Percentiles rank a stretch among this genome's conserved stretches.
These are phyloP conservation scores for Opisthograptis luteolata DNA, from an alignment of 2,888 invertebrate species.

Conservation along the genomic window DNA sequence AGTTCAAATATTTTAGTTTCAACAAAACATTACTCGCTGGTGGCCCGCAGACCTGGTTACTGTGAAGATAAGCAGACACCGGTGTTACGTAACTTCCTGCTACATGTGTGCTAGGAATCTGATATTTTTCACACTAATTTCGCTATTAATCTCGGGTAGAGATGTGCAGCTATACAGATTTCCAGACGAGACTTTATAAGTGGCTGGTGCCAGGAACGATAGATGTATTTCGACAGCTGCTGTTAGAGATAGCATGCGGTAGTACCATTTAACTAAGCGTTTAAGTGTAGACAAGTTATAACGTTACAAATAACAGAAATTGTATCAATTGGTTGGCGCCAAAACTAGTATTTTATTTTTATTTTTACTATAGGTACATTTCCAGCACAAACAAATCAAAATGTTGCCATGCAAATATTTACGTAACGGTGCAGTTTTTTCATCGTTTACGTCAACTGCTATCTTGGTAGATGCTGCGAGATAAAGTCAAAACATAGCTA, in stretches of 20 bases:
- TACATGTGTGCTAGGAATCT: conserved; percentile 35
- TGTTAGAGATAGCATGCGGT: neutral
- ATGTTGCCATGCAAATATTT: conserved; percentile 22
- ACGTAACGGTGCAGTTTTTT: conserved; percentile 27
- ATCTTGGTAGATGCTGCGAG: conserved; percentile 22
- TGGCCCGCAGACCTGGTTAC: conserved; percentile 45
- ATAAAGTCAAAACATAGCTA: conserved; percentile 22
- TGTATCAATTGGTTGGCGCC: no score
- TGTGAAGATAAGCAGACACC: conserved; percentile 52
- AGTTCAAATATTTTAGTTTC: conserved; percentile 58
- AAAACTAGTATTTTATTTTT: conserved; percentile 18
- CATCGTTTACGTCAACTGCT: conserved; percentile 19
- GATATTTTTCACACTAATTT: conserved; percentile 42
- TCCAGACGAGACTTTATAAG: conserved; percentile 32
- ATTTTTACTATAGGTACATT: conserved; percentile 19
- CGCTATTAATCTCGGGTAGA: conserved; percentile 35
- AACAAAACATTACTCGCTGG: conserved; percentile 51
- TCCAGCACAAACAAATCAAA: conserved; percentile 22
- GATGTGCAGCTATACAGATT: conserved; percentile 27
- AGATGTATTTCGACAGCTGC: conserved; percentile 19
- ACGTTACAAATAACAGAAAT: no score
- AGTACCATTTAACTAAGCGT: conserved; percentile 2
- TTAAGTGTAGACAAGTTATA: conserved; percentile 5
- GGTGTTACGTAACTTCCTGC: conserved; percentile 48
- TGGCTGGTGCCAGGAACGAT: conserved; percentile 12